A percentile compares a stretch with the other conserved stretches of the same genome.
Conservation (phyloP, 2,113 vertebrate genomes). For the Peromyscus californicus region DNA sequence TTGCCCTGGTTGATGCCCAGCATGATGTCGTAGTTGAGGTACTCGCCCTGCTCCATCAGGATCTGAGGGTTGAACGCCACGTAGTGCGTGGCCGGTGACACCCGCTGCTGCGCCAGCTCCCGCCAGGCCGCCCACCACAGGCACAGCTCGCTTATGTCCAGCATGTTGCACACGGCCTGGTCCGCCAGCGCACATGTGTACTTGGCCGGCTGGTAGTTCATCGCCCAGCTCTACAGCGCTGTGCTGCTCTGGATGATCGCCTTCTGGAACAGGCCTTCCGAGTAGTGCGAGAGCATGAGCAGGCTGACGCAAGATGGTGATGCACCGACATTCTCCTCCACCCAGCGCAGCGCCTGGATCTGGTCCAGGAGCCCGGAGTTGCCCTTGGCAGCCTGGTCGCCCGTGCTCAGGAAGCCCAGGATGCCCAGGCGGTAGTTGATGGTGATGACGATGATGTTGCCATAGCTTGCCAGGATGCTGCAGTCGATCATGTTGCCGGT, state of each 20-base stretch:
- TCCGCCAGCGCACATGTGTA: conserved; percentile 96
- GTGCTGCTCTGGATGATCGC: conserved; percentile 99
- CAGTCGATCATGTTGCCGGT: conserved; percentile 99
- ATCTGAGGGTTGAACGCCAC: conserved; percentile 99
- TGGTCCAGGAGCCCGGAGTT: conserved; percentile 98
- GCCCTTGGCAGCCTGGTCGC: conserved; percentile 97
- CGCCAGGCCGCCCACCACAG: conserved; percentile 94
- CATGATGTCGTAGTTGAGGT: conserved; percentile 99
- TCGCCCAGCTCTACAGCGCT: conserved; percentile 98
- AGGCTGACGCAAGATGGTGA: conserved; percentile 99
- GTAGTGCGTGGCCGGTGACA: conserved; percentile 97
- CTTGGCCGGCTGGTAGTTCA: conserved; percentile 99
- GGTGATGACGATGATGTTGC: no score
- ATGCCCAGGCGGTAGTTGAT: no score
- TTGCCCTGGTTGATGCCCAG: conserved; percentile 98
- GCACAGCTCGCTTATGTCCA: conserved; percentile 89
- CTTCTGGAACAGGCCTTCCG: conserved; percentile 99
- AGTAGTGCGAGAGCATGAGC: conserved; percentile 97
- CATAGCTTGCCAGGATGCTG: conserved; percentile 96
- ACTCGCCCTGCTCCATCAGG: conserved; percentile 99
- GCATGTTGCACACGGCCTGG: conserved; percentile 92
- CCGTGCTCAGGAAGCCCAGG: conserved; percentile 96
- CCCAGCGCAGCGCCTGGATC: conserved; percentile 97
- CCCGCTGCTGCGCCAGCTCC: conserved; percentile 94
- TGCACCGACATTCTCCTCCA: conserved; percentile 97